Base-by-base conservation (phyloP, 2,113 vertebrate genomes). In the Erythrolamprus reginae region DNA sequence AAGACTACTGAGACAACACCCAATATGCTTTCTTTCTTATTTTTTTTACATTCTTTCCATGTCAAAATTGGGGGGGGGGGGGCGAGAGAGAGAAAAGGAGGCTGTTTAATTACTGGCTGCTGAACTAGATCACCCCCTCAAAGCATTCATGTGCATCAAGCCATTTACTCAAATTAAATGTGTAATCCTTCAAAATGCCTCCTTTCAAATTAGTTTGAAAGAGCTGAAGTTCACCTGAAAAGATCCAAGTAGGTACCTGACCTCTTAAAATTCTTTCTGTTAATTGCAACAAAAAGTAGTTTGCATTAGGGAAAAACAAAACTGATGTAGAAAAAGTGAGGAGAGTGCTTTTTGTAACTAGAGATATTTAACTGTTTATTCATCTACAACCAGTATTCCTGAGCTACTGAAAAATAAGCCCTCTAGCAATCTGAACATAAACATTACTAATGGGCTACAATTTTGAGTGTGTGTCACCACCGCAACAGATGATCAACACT, bases 151-250 rank as follows among this genome's bases (percentile, higher is more conserved):
- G 97, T 97, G 97, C 96, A 97, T 97, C 97, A 97, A 98, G 96
- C 96, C 97, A 97, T 98, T 98, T 97, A 97, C 97, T 97, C 96
- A 98, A 97, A 98, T 98, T 97, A 98, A 97, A 97, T 96, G 96
- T 97, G 97, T 98, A 98, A 98, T 98, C 97, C 97, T 97, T 97
- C 97, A 98, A 96, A 98, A 98, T 97, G 96, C 97, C 96, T 97
- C 97, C 97, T 97, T 97, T 97, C 97, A 97, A 97, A 98, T 98
- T 97, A 98, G 97, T 97, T 97, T 97, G 97, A 91, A 98, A 97
- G 96, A 97, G 97, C 97, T 97, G 96, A 96, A 97, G 95, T 98
- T 97, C 97, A 98, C 97, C 97, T 98, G 97, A 97, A 97, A 97
- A 97, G 96, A 97, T 97, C 94, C 42, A 95, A 58, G 95, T 3